phyloP scores from a whole-genome alignment of 1,140 invertebrate species.

The Atopsyche davidsoni region DNA sequence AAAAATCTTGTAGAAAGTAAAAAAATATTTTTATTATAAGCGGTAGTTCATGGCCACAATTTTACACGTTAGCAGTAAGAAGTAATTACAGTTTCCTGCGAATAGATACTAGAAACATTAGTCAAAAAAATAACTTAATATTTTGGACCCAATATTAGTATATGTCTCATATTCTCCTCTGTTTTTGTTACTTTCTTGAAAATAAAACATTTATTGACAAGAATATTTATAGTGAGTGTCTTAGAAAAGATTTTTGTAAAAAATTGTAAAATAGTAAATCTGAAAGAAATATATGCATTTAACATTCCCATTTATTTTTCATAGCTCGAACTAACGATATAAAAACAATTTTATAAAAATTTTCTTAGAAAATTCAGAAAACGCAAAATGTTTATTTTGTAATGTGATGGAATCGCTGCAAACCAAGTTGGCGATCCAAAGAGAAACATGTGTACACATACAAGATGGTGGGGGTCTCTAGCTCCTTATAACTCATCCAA shows the following conservation, averaged over 20 bases:
- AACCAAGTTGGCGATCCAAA: neutral
- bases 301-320: too few relatives aligned
- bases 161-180: slow-evolving; percentile 2
- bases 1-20: slow-evolving; percentile 17
- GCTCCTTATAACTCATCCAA: neutral
- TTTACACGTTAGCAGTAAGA: too few relatives aligned
- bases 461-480: neutral
- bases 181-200: neutral
- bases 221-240: neutral
- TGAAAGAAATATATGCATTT: too few relatives aligned
- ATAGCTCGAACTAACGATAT: too few relatives aligned
- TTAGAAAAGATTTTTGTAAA: too few relatives aligned
- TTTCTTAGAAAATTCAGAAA: too few relatives aligned
- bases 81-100: neutral
- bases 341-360: too few relatives aligned
- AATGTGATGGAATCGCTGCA: too few relatives aligned
- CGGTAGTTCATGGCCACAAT: too few relatives aligned
- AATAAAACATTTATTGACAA: slow-evolving; percentile 8
- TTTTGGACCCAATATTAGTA: slow-evolving; percentile 6
- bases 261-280: too few relatives aligned
- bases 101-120: neutral
- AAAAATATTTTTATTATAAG: slow-evolving; percentile 19
- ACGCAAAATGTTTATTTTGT: too few relatives aligned
- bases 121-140: slow-evolving; percentile 15
- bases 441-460: slow-evolving; percentile 2